Percentiles rank a stretch among this genome's conserved stretches.
Evolutionary conservation across 2,113 vertebrate genomes (phyloP).

Genomic region (Salvelinus sp.): DNA sequence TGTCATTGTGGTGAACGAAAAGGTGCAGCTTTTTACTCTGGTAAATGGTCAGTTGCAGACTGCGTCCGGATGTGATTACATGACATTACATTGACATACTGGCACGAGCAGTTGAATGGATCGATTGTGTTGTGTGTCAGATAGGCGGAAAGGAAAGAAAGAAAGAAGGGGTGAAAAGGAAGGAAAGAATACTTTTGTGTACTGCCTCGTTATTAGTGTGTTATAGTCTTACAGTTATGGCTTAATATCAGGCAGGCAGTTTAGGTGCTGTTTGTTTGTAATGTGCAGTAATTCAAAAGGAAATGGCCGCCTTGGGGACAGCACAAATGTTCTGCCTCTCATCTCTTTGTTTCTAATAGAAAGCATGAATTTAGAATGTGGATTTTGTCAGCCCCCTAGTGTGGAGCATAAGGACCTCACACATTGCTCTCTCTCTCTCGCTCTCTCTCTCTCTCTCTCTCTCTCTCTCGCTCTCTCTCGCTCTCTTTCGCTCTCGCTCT

Average conservation of each 20-base stretch:
- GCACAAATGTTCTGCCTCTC: constrained; percentile 22
- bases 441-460: too few relatives aligned
- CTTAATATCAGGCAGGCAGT: constrained; percentile 50
- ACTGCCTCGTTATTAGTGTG: constrained; percentile 13
- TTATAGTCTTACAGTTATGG: constrained; percentile 8
- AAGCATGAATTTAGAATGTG: constrained; percentile 42
- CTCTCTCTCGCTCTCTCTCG: neutral
- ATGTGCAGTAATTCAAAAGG: constrained; percentile 36
- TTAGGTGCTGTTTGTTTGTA: constrained; percentile 52
- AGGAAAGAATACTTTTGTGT: too few relatives aligned
- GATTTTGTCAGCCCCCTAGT: constrained; percentile 5
- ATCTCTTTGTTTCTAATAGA: constrained; percentile 19
- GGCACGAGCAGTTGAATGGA: too few relatives aligned
- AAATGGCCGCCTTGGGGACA: constrained; percentile 40
- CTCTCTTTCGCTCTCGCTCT: too few relatives aligned
- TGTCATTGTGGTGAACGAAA: neutral
- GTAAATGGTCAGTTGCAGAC: too few relatives aligned
- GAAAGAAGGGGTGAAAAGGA: constrained; percentile 30
- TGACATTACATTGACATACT: too few relatives aligned
- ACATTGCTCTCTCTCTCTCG: too few relatives aligned
- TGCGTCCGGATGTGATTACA: too few relatives aligned
- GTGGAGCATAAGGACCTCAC: too few relatives aligned
- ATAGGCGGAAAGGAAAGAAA: too few relatives aligned
- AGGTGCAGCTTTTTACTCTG: too few relatives aligned
- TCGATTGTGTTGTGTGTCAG: too few relatives aligned